Evolutionary conservation across 2,888 invertebrate species (phyloP).

Genomic region (Drosophila maculinotata): DNA sequence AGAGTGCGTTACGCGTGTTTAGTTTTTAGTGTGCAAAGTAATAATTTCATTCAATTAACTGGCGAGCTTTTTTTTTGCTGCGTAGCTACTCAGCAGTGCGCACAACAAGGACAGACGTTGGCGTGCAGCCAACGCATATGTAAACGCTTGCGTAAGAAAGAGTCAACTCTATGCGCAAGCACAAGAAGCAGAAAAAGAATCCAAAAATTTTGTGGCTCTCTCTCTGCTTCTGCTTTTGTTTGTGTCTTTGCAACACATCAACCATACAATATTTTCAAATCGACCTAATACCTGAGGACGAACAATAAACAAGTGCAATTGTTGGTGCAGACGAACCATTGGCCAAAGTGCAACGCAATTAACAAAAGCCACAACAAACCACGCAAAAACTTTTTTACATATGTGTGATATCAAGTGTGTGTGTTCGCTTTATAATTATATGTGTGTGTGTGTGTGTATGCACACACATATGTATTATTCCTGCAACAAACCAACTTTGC

Average conservation of each 20-base stretch:
- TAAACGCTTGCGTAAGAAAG: conserved; percentile 50
- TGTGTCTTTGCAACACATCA: conserved; percentile 72
- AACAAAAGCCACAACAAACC: conserved; percentile 52
- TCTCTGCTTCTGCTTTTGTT: conserved; percentile 75
- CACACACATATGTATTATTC: conserved; percentile 50
- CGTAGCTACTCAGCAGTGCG: conserved; percentile 60
- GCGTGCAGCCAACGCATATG: conserved; percentile 57
- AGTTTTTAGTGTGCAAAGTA: conserved; percentile 43
- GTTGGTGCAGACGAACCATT: conserved; percentile 3
- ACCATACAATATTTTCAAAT: conserved; percentile 70
- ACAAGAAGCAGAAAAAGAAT: conserved; percentile 73
- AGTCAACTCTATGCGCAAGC: conserved; percentile 49
- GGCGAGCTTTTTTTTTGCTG: conserved; percentile 61
- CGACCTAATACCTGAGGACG: conserved; percentile 25
- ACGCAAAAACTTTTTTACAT: conserved; percentile 43
- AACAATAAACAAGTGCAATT: conserved; percentile 35
- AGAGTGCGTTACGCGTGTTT: conserved; percentile 27
- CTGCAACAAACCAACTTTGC: conserved; percentile 70
- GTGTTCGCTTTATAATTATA: conserved; percentile 59
- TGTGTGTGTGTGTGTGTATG: conserved; percentile 15
- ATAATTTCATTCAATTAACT: conserved; percentile 65
- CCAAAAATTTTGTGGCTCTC: conserved; percentile 71
- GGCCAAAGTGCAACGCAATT: conserved; percentile 32
- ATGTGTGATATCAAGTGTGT: conserved; percentile 33
- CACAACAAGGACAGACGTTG: conserved; percentile 62